Percentiles rank a stretch among this genome's conserved stretches.
Conservation (phyloP, 53 echinoderm and acorn worm species). For the Henricia sp. region DNA sequence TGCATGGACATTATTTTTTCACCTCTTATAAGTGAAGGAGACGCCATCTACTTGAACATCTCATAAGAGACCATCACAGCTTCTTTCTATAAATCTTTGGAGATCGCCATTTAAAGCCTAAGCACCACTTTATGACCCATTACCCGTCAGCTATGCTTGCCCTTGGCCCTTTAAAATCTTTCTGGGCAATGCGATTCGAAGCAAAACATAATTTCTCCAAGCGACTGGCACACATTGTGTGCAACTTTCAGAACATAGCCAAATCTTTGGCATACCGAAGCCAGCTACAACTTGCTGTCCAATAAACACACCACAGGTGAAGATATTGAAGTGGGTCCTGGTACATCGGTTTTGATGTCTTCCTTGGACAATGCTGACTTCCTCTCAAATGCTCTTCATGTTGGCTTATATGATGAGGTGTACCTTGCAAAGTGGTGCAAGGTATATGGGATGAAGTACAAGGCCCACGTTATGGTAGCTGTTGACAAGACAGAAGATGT, state of each 20-base stretch:
- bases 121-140: conserved; percentile 65
- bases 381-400: conserved; percentile 2
- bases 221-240: conserved; percentile 36
- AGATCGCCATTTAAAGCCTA: conserved; percentile 43
- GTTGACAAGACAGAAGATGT: conserved; percentile 42
- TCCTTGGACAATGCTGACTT: not conserved
- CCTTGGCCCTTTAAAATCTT: conserved; percentile 54
- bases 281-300: conserved; percentile 43
- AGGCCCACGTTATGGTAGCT: conserved; percentile 46
- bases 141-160: conserved; percentile 52
- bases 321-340: not conserved
- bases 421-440: conserved; percentile 59
- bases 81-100: conserved; percentile 41
- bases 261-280: conserved; percentile 42
- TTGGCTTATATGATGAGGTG: conserved; percentile 59
- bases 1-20: conserved; percentile 62
- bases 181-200: conserved; percentile 74
- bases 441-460: conserved; percentile 37
- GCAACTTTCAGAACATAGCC: conserved; percentile 54
- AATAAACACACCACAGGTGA: not conserved
- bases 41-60: conserved; percentile 37
- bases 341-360: not conserved
- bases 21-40: not conserved
- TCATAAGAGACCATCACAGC: too few relatives aligned
- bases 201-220: conserved; percentile 70